Evolutionary conservation across 2,113 vertebrate genomes (phyloP).

Genomic region (Pipra filicauda): DNA sequence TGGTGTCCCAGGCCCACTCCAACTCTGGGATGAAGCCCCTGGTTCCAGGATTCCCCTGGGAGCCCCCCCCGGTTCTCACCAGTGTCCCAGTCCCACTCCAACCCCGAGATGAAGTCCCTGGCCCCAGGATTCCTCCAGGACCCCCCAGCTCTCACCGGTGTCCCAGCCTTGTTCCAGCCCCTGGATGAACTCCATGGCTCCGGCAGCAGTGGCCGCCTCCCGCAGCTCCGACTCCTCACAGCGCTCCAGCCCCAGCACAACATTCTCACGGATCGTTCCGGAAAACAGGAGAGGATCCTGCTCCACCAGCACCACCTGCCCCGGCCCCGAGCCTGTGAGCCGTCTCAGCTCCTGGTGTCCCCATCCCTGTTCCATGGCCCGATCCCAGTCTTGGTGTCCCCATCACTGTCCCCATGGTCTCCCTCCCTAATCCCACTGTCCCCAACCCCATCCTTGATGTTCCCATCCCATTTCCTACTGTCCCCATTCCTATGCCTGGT

Average conservation of each 20-base stretch:
- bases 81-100: neutral
- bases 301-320: neutral
- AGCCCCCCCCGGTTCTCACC: neutral
- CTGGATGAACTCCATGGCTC: neutral
- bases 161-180: neutral
- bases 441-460: neutral
- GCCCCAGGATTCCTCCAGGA: neutral
- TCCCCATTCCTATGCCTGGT: neutral
- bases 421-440: neutral
- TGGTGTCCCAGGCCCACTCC: neutral
- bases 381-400: neutral
- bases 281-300: neutral
- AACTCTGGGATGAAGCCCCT: neutral
- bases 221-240: neutral
- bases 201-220: neutral
- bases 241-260: neutral
- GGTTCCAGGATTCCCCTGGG: neutral
- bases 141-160: accelerated
- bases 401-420: neutral
- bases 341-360: neutral
- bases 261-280: neutral
- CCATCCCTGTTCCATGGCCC: neutral
- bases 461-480: neutral
- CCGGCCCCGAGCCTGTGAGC: neutral
- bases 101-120: neutral